Evolutionary conservation across 2,797 vertebrate species (phyloP).

Genomic region (Dendrocincla tyrannina): DNA sequence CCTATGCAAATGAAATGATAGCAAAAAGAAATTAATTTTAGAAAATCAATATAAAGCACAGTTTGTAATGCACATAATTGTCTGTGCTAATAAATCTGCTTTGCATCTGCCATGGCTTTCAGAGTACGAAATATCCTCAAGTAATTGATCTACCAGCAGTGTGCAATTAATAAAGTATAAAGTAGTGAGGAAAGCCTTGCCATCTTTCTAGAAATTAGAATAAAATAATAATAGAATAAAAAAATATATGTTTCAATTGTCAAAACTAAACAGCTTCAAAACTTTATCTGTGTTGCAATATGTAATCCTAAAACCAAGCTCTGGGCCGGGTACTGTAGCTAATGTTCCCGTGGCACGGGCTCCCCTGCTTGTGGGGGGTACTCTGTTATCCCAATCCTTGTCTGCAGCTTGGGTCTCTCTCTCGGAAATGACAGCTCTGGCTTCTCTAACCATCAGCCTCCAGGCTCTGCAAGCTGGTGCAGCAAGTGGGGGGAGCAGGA

Average conservation of each 20-base stretch:
- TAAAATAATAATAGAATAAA: not conserved
- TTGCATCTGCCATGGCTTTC: not conserved
- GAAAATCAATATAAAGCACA: not conserved
- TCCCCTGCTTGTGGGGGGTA: not conserved
- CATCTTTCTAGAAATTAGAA: not conserved
- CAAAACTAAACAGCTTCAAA: not conserved
- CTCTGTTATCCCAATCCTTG: rapidly evolving
- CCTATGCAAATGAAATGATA: not conserved
- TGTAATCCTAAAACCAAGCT: not conserved
- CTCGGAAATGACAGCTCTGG: not conserved
- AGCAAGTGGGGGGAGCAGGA: rapidly evolving
- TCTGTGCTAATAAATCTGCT: not conserved
- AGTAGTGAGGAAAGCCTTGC: not conserved
- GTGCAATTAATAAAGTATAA: not conserved
- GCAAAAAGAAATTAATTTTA: not conserved
- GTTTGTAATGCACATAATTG: not conserved
- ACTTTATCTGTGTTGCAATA: not conserved
- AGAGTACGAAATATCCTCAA: not conserved
- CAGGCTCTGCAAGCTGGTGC: not conserved
- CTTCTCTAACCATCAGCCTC: not conserved
- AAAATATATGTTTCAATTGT: not conserved
- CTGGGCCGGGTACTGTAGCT: not conserved
- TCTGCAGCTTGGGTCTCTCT: not conserved
- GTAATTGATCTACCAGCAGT: not conserved
- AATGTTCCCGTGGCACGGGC: rapidly evolving